phyloP scores from a whole-genome alignment of 2,888 invertebrate species.

The Perithous albicinctus region DNA sequence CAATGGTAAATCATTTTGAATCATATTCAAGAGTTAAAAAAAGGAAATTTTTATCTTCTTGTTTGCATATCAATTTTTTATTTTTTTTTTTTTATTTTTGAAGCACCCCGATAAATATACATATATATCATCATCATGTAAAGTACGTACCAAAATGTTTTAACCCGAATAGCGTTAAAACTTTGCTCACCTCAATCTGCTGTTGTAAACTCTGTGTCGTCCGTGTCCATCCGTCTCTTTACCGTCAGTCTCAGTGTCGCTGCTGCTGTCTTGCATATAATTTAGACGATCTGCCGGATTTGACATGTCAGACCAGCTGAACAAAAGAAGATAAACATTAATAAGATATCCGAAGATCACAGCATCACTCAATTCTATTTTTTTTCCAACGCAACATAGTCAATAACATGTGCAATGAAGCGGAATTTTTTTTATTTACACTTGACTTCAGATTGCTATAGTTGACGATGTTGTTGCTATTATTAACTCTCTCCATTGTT shows the following conservation, averaged over 20 bases:
- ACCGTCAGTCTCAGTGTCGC: conserved; percentile 93
- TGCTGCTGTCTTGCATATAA: conserved; percentile 89
- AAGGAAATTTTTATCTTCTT: too few relatives aligned
- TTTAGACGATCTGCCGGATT: conserved; percentile 81
- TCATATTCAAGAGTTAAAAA: too few relatives aligned
- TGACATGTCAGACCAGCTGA: conserved; percentile 83
- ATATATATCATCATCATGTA: background rate
- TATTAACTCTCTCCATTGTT: background rate
- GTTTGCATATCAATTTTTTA: too few relatives aligned
- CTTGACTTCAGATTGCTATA: background rate
- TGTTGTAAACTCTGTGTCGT: conserved; percentile 89
- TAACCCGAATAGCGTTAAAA: background rate
- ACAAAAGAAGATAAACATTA: conserved; percentile 60
- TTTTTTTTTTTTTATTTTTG: too few relatives aligned
- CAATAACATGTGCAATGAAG: background rate
- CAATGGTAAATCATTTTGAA: too few relatives aligned
- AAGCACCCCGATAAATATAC: background rate
- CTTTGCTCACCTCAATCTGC: conserved; percentile 88
- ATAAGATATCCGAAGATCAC: background rate
- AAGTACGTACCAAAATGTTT: conserved; percentile 54
- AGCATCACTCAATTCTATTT: background rate
- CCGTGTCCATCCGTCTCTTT: conserved; percentile 89
- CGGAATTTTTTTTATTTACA: background rate
- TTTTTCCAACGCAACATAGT: background rate
- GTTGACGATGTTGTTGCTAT: background rate